Base-by-base conservation (phyloP, 1,140 invertebrate species). In the Apis dorsata region DNA sequence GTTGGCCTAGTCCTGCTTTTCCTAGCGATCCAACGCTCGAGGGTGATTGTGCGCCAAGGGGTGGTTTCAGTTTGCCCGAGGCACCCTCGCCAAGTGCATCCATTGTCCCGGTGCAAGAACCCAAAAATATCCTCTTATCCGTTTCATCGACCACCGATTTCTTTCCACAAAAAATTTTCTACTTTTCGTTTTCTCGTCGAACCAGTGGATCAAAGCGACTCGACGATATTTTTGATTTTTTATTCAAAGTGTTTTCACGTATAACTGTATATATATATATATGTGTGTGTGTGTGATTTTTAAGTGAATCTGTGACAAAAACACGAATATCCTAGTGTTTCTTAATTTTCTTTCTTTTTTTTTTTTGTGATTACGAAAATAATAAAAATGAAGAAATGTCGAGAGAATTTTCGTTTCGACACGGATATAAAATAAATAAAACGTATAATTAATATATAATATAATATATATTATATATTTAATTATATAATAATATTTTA, bases 41-140 rank as follows among this genome's bases (percentile, higher is more conserved):
- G 90, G 90, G 85, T 84, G 86, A 71, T 78, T 85, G 81, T 76
- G 59, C 82, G 89, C 88, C 88, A 77, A 84, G 78, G 90, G 91
- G 91, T 87, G 86, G 76, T 88, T 89, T 92, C 91, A 92, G 92
- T 92, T 92, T 87, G 91, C 91, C 86, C 69, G 85, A 77, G 91
- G 88, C 92, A 90, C 90, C 92, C 90, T 86, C 85, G 76, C 90
- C 92, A 92, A 92, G 92, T 92, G 92, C 92, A 92, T 89, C 90
- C 86, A 92, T 92, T 92, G 92, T 92, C 82, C 80, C 87, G 83
- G 88, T 89, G 85, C 90, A 92, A 90, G 86, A 90, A 90, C 90
- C 90, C 82, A 90, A 92, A 92, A 92, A 92, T 91, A 90, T 44
- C 34, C 88, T 90, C 85, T 92, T 91, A 87, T 85, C 82, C 66